A percentile compares a stretch with the other conserved stretches of the same genome.
Conservation (phyloP, 1,140 invertebrate species). For the Parapsyche elsis region DNA sequence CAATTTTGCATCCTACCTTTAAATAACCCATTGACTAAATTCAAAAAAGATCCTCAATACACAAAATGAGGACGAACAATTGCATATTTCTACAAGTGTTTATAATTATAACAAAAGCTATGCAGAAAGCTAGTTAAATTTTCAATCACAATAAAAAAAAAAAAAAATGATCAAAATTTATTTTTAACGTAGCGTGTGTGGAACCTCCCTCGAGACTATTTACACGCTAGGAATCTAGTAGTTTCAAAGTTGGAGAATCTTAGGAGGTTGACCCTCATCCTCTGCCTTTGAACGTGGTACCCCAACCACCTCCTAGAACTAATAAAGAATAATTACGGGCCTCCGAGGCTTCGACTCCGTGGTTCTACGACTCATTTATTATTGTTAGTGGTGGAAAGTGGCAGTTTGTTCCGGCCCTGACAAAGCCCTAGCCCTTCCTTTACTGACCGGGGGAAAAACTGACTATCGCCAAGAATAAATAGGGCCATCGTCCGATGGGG, state of each 20-base stretch:
- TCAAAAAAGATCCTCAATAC: too few relatives aligned
- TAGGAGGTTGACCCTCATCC: neutral
- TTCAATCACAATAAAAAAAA: too few relatives aligned
- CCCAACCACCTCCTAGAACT: conserved; percentile 29
- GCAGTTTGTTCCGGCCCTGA: conserved; percentile 40
- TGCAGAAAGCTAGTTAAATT: too few relatives aligned
- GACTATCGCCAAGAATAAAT: conserved; percentile 52
- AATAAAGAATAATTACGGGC: conserved; percentile 55
- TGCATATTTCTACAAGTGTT: too few relatives aligned
- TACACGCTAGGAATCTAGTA: conserved; percentile 30
- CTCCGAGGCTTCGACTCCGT: conserved; percentile 36
- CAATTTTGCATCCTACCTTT: too few relatives aligned
- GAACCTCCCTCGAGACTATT: neutral
- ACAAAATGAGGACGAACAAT: too few relatives aligned
- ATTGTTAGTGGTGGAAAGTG: conserved; percentile 53
- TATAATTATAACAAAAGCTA: too few relatives aligned
- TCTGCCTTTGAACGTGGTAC: too few relatives aligned
- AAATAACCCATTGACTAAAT: too few relatives aligned
- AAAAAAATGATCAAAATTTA: too few relatives aligned
- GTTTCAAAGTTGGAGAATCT: neutral
- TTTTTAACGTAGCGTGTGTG: neutral
- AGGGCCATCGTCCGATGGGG: conserved; percentile 26
- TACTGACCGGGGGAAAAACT: conserved; percentile 44
- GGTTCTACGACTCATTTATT: conserved; percentile 50
- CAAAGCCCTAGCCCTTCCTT: conserved; percentile 24